Evolutionary conservation across 1,140 invertebrate genomes (phyloP).

Genomic region (Drosophila subpulchrella): DNA sequence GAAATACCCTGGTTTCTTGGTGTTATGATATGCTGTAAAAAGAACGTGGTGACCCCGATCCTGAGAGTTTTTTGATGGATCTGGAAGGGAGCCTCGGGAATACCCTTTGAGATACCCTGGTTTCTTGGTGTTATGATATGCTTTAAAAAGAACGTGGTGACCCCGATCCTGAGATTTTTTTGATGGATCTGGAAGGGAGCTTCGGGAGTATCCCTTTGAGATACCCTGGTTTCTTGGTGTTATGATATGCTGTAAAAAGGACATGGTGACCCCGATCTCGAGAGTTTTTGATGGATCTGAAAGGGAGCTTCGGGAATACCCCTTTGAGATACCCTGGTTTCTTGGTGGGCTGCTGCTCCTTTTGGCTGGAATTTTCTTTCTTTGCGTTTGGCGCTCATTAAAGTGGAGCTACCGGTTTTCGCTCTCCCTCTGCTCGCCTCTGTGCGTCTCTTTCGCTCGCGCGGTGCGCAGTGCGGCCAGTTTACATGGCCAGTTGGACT

Average conservation of each 20-base stretch:
- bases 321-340: constrained; percentile 10
- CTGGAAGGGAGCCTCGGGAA: background rate
- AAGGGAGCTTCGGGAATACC: background rate
- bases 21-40: too few species aligned
- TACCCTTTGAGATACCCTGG: background rate
- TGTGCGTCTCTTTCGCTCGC: constrained; percentile 8
- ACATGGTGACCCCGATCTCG: too few species aligned
- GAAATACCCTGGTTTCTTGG: too few species aligned
- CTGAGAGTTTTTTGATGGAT: background rate
- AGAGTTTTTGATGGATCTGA: background rate
- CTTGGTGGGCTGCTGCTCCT: constrained; percentile 15
- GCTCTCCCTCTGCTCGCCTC: constrained; percentile 11
- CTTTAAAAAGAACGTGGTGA: too few species aligned
- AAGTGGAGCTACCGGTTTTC: constrained; percentile 73
- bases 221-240: too few species aligned
- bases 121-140: background rate
- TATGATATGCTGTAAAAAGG: too few species aligned
- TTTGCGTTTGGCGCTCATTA: constrained; percentile 62
- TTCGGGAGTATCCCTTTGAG: too few species aligned
- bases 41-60: too few species aligned
- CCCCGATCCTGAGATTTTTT: too few species aligned
- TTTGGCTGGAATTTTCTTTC: constrained; percentile 26
- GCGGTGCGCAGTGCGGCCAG: constrained; percentile 9
- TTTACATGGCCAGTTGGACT: constrained; percentile 64
- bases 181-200: too few species aligned